A percentile compares a stretch with the other conserved stretches of the same genome.
Conservation (phyloP, 2,888 invertebrate species). For the Bellardia bayeri region DNA sequence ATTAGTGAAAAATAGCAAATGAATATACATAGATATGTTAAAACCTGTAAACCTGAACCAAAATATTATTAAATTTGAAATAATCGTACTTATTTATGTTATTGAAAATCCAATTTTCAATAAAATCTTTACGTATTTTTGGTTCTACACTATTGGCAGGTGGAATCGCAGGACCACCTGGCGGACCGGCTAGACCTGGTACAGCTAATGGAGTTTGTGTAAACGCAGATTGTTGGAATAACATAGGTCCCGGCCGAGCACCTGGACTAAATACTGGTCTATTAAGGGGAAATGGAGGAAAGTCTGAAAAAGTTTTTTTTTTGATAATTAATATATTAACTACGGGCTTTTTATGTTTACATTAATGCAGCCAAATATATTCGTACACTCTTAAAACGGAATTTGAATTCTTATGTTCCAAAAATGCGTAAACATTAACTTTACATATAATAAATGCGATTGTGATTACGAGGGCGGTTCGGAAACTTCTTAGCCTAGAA, state of each 20-base stretch:
- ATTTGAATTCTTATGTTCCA: no score
- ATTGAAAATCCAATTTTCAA: constrained; percentile 88
- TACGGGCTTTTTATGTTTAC: no score
- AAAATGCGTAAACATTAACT: no score
- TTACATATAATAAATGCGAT: no score
- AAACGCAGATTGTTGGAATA: not conserved
- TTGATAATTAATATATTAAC: no score
- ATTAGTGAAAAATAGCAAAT: no score
- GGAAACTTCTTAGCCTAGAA: no score
- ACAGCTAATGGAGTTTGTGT: not conserved
- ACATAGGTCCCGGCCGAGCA: not conserved
- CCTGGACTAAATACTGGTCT: not conserved
- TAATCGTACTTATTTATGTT: constrained; percentile 54
- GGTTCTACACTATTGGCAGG: constrained; percentile 1
- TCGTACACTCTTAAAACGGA: no score
- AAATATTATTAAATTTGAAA: not conserved
- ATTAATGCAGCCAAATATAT: no score
- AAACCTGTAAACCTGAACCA: no score
- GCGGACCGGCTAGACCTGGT: not conserved
- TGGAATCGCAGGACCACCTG: not conserved
- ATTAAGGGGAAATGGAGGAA: not conserved
- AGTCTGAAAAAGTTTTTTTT: constrained; percentile 8
- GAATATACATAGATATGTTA: no score
- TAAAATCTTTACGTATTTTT: constrained; percentile 86
- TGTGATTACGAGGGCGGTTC: no score